These are phyloP conservation scores for Pharmacophagus antenor DNA, from an alignment of 2,888 invertebrate species.

Conservation along the genomic window DNA sequence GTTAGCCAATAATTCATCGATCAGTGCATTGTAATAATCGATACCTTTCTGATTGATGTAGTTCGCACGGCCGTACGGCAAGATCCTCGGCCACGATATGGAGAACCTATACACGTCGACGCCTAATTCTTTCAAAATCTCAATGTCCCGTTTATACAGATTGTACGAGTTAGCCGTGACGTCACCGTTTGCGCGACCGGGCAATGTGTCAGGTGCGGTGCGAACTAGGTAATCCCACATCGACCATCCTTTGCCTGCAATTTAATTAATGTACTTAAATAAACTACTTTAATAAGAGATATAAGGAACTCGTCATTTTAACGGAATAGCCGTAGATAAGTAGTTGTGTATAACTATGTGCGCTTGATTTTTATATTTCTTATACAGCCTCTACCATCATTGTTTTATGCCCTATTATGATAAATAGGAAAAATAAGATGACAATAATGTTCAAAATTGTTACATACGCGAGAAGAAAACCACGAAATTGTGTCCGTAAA, in stretches of 20 bases:
- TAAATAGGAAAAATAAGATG: too few species aligned
- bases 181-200: conserved; percentile 76
- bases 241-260: conserved; percentile 75
- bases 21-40: conserved; percentile 82
- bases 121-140: conserved; percentile 56
- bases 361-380: too few species aligned
- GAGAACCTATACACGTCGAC: conserved; percentile 74
- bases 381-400: too few species aligned
- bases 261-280: not conserved
- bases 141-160: conserved; percentile 73
- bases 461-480: too few species aligned
- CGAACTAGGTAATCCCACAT: conserved; percentile 82
- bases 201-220: conserved; percentile 58
- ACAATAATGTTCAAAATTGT: too few species aligned
- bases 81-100: conserved; percentile 81
- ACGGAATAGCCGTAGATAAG: too few species aligned
- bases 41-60: conserved; percentile 78
- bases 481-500: too few species aligned
- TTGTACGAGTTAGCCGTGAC: conserved; percentile 80
- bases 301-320: too few species aligned
- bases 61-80: conserved; percentile 75
- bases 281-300: not conserved
- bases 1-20: conserved; percentile 78
- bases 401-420: too few species aligned
- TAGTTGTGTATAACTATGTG: too few species aligned